Base-by-base conservation (phyloP, 2,888 invertebrate genomes). In the Crossocerus cetratus region DNA sequence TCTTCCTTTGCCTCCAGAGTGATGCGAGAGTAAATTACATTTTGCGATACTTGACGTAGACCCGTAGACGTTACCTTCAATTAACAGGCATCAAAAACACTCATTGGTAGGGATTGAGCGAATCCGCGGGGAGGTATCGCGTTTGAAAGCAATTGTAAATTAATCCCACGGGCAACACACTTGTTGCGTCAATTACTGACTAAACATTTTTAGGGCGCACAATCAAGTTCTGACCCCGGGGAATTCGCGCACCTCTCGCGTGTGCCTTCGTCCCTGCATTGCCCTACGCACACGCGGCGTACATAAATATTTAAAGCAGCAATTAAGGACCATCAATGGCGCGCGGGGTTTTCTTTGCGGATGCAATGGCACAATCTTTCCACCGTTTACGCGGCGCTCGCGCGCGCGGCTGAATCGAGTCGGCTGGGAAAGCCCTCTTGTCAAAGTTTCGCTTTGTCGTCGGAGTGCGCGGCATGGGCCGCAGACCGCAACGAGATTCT, bases 381-480 rank as follows among this genome's bases (percentile, higher is more conserved):
- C 49, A 13, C 16, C 14, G 14, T 49, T 49, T n/a, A 16, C 16
- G 14, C 4, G 2, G 14, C 14, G 43, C 43, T 43, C 43, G 43
- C 43, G 43, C 5, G 16, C 49, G 49, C 32, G 16, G 16, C 16
- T 49, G 49, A 49, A 49, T 14, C 49, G 49, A 49, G 14, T 14
- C 3, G 16, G 14, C 49, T 16, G 49, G 16, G 49, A 49, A 49
- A 49, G 16, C n/a, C 69, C 83, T 77, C 78, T 83, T 82, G 78
- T 80, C 72, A 76, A 74, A 81, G 70, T 64, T 65, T 65, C 56
- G 14, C 22, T 71, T 68, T 68, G 63, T 75, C 61, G 55, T 65
- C 32, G 32, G 32, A 16, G 49, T n/a, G n/a, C 49, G 16, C 49
- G 16, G 14, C 49, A 13, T 53, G 64, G 65, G 56, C 54, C 62